Conservation (phyloP, 2,888 invertebrate genomes). For the Apamea anceps region DNA sequence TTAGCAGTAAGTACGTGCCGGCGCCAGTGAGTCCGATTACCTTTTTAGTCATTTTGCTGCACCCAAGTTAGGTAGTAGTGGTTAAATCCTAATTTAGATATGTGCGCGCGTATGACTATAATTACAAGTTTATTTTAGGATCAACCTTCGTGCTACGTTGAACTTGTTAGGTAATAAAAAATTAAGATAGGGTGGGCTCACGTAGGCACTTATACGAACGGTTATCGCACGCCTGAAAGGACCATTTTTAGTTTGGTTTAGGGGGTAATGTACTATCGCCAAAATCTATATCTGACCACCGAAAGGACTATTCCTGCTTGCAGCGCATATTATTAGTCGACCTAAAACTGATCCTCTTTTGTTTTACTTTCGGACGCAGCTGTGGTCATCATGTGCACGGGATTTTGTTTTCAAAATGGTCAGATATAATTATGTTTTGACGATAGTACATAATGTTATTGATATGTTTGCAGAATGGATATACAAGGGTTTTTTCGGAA, state of each 20-base stretch:
- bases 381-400: too few relatives aligned
- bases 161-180: slow-evolving; percentile 8
- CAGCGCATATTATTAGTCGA: too few relatives aligned
- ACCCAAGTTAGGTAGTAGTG: neutral
- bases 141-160: neutral
- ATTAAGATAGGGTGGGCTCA: neutral
- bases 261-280: neutral
- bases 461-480: neutral
- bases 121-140: slow-evolving; percentile 16
- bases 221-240: neutral
- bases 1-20: neutral
- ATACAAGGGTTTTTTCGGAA: neutral
- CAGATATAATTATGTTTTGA: too few relatives aligned
- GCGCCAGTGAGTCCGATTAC: slow-evolving; percentile 34
- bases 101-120: neutral
- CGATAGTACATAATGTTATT: neutral
- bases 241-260: neutral
- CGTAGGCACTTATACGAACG: too few relatives aligned
- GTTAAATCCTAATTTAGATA: slow-evolving; percentile 12
- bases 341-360: too few relatives aligned
- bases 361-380: too few relatives aligned
- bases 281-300: too few relatives aligned
- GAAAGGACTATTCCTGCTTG: too few relatives aligned
- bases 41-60: slow-evolving; percentile 21
- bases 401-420: too few relatives aligned